A percentile compares a stretch with the other conserved stretches of the same genome.
Conservation (phyloP, 2,797 vertebrate genomes). For the Fundulus diaphanus region DNA sequence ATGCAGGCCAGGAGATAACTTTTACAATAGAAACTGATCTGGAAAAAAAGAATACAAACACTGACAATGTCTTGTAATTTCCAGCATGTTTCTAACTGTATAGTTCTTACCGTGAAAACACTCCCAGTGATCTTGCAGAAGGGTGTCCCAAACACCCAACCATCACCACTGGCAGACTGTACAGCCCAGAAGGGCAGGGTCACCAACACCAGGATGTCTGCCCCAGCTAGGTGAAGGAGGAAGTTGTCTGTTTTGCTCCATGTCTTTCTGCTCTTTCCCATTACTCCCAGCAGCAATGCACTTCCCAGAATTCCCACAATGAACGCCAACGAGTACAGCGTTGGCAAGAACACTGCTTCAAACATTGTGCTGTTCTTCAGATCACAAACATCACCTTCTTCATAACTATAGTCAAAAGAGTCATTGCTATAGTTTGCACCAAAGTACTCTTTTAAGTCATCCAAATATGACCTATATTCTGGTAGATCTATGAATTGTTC, state of each 20-base stretch:
- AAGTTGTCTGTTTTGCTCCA: slow-evolving; percentile 86
- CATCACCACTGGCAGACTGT: slow-evolving; percentile 46
- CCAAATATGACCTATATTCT: neutral
- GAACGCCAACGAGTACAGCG: slow-evolving; percentile 78
- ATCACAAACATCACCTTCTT: slow-evolving; percentile 55
- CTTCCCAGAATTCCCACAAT: slow-evolving; percentile 85
- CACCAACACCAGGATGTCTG: slow-evolving; percentile 82
- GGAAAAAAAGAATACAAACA: slow-evolving; percentile 6
- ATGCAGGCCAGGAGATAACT: slow-evolving; percentile 93
- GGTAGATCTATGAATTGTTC: neutral
- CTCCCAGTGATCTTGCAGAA: slow-evolving; percentile 85
- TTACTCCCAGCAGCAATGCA: slow-evolving; percentile 73
- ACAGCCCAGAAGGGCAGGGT: slow-evolving; percentile 84
- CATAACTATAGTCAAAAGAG: neutral
- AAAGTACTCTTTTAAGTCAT: neutral
- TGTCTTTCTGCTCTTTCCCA: slow-evolving; percentile 67
- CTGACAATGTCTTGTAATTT: neutral
- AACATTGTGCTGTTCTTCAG: slow-evolving; percentile 60
- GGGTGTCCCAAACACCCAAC: slow-evolving; percentile 81
- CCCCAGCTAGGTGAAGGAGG: slow-evolving; percentile 83
- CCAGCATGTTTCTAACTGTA: neutral
- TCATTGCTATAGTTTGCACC: fast-evolving
- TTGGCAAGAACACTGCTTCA: slow-evolving; percentile 76
- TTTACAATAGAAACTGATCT: slow-evolving; percentile 94
- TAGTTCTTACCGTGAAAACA: slow-evolving; percentile 79